Percentiles rank a stretch among this genome's conserved stretches.
These are phyloP conservation scores for Carassius gibelio DNA, from an alignment of 2,113 vertebrate genomes.

Conservation along the genomic window DNA sequence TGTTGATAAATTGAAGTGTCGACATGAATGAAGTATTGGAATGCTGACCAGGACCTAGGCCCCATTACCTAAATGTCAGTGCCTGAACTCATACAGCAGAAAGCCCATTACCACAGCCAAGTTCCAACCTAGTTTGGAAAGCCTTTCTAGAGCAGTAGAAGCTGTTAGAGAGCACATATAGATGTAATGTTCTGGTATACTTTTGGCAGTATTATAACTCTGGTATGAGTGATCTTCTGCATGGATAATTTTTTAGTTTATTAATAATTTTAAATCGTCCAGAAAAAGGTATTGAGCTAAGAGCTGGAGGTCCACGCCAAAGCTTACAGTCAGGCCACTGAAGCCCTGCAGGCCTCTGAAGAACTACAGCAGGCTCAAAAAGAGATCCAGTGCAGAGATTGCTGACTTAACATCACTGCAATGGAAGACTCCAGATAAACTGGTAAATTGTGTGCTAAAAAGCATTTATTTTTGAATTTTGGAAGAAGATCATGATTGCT, in stretches of 20 bases:
- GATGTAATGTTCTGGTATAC: no score
- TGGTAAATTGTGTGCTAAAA: background rate
- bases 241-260: background rate
- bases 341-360: constrained; percentile 68
- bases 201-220: no score
- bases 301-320: constrained; percentile 70
- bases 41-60: background rate
- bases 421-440: constrained; percentile 74
- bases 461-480: no score
- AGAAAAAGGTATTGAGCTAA: constrained; percentile 77
- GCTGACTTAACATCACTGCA: constrained; percentile 68
- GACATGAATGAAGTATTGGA: background rate
- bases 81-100: no score
- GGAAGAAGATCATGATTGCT: background rate
- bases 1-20: background rate
- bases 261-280: background rate
- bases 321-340: constrained; percentile 57
- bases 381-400: constrained; percentile 64
- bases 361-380: constrained; percentile 62
- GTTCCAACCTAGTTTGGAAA: background rate
- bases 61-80: background rate
- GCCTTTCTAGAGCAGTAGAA: background rate
- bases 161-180: no score
- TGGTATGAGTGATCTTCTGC: background rate
- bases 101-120: background rate